Evolutionary conservation across 2,888 invertebrate species (phyloP).

Genomic region (Meta bourneti): DNA sequence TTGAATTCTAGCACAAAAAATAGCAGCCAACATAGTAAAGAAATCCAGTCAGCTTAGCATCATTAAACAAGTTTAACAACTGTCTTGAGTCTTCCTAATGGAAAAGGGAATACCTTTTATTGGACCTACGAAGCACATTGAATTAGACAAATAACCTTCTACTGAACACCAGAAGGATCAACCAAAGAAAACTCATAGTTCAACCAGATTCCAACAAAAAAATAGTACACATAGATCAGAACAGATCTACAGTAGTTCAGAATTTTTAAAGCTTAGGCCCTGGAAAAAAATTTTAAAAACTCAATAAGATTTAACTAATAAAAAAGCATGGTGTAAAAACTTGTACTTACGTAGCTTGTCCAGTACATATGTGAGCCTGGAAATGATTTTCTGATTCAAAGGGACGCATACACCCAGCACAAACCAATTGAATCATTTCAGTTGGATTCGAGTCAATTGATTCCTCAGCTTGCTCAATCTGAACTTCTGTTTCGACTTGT

Average conservation of each 20-base stretch:
- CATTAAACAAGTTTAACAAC: no score
- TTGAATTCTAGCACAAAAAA: no score
- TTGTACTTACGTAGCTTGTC: constrained; percentile 71
- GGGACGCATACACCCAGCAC: constrained; percentile 75
- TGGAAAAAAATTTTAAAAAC: background rate
- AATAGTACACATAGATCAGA: background rate
- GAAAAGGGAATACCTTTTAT: no score
- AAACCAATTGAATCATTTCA: constrained; percentile 75
- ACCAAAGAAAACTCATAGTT: no score
- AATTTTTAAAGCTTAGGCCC: background rate
- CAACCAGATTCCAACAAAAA: background rate
- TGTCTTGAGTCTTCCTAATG: no score
- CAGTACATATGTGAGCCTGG: constrained; percentile 75
- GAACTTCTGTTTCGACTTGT: constrained; percentile 70
- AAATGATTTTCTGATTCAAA: constrained; percentile 77
- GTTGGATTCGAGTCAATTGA: constrained; percentile 69
- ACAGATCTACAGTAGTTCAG: background rate
- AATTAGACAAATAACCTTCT: no score
- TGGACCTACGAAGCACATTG: no score
- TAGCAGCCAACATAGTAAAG: no score
- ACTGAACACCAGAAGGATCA: no score
- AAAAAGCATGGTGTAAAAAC: no score
- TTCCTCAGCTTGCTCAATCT: constrained; percentile 74
- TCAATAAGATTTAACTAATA: no score
- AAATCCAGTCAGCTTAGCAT: no score